Base-by-base conservation (phyloP, 1,140 invertebrate genomes). In the Popillia japonica region DNA sequence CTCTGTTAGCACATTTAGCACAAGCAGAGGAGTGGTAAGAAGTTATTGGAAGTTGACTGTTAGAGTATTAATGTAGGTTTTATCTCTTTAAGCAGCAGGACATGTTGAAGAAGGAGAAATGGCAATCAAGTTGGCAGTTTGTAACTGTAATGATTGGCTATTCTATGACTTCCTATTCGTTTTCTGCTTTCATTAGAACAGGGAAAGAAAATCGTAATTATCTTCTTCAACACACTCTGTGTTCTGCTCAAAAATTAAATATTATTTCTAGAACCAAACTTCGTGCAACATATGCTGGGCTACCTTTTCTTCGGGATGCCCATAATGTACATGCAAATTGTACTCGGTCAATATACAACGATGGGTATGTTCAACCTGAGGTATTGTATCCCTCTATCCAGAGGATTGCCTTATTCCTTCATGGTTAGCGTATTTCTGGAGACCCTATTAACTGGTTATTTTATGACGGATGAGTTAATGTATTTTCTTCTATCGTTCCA, bases 291-390 rank as follows among this genome's bases (percentile, higher is more conserved):
- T 14, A 20, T 76, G 14, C n/a, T 55, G 4, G 14, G 14, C 11
- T 27, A n/a, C n/a, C 14, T 76, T 7, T 48, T 76, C 27, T 17
- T 76, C 14, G 75, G 75, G 0, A 27, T 76, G 75, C 75, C 75
- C 9, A 4, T 76, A 55, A n/a, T 76, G 6, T 76, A 76, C 17
- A 76, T 55, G 41, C 75, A 76, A 14, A 76, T 76, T 17, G 23
- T 27, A 20, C 75, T 76, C 10, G 75, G 75, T 2, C 41, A 76
- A 55, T 76, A 76, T 23, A 48, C 41, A 3, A 20, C 48, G 27
- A 76, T 76, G 75, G 75, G 75, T 6, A 48, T 76, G 17, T 48
- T 76, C 6, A 14, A 48, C 9, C 7, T 76, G 3, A 44, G 22
- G 20, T 34, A 76, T 55, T 48, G 40, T 17, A 27, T 55, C 27